These are phyloP conservation scores for Chloropsis hardwickii DNA, from an alignment of 2,113 vertebrate genomes.

Conservation along the genomic window DNA sequence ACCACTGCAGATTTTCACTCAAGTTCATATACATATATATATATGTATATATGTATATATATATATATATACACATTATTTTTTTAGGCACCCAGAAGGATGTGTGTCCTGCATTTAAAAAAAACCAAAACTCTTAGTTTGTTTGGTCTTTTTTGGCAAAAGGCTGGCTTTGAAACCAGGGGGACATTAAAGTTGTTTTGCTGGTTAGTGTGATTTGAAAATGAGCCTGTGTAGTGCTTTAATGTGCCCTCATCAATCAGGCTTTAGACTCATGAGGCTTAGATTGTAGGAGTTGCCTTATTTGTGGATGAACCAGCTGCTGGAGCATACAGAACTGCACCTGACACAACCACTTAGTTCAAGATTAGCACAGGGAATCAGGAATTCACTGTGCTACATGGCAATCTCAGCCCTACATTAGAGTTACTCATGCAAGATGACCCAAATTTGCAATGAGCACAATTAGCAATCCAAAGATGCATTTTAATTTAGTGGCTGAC, in stretches of 20 bases:
- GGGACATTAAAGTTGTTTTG: constrained; percentile 49
- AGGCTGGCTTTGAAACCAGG: background rate
- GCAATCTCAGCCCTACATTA: constrained; percentile 62
- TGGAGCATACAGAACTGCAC: constrained; percentile 74
- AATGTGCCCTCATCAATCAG: constrained; percentile 75
- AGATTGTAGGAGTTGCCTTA: constrained; percentile 79
- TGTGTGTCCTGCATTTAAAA: background rate
- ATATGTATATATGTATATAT: too few species aligned
- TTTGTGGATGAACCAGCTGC: constrained; percentile 83
- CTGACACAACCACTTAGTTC: constrained; percentile 73
- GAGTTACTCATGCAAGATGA: constrained; percentile 81
- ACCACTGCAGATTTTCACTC: too few species aligned
- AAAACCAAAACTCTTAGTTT: too few species aligned
- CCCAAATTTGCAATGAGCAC: constrained; percentile 75
- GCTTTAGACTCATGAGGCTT: constrained; percentile 71
- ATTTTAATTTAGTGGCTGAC: constrained; percentile 68
- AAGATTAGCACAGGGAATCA: constrained; percentile 71
- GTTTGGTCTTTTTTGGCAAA: constrained; percentile 28
- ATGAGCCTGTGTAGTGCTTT: constrained; percentile 63
- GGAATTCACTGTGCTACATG: constrained; percentile 46
- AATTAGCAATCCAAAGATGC: constrained; percentile 76
- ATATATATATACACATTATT: too few species aligned
- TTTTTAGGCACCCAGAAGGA: background rate
- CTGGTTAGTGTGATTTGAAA: constrained; percentile 74
- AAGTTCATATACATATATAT: too few species aligned